These are phyloP conservation scores for Galago senegalensis DNA, from an alignment of 2,797 vertebrate genomes.

Conservation along the genomic window DNA sequence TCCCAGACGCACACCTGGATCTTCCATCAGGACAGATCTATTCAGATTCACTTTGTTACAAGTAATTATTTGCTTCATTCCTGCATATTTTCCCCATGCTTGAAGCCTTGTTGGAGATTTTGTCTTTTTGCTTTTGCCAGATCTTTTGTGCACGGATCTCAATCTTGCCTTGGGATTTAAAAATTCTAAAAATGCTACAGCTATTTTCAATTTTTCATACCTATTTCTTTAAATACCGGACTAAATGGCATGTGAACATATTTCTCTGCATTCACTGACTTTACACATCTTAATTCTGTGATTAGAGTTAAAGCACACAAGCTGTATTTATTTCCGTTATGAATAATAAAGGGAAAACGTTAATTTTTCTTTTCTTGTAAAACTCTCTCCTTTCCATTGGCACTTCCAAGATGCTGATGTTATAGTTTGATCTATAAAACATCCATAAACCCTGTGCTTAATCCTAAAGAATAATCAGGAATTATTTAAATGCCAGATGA, in stretches of 20 bases:
- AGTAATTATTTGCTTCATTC: neutral
- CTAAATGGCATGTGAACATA: neutral
- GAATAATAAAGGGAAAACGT: neutral
- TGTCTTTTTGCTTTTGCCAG: neutral
- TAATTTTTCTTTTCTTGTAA: neutral
- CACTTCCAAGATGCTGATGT: neutral
- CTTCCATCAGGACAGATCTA: neutral
- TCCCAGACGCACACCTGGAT: neutral
- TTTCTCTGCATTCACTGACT: conserved; percentile 13
- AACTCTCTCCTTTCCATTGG: neutral
- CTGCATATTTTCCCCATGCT: neutral
- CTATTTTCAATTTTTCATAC: neutral
- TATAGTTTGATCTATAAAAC: neutral
- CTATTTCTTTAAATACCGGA: neutral
- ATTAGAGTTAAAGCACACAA: neutral
- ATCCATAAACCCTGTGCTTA: neutral
- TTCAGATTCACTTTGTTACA: neutral
- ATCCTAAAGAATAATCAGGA: neutral
- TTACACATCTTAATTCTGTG: neutral
- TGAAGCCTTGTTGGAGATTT: neutral
- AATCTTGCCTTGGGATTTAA: neutral
- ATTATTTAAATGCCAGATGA: neutral
- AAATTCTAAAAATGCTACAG: neutral
- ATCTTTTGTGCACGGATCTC: neutral
- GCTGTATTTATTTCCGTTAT: neutral